Base-by-base conservation (phyloP, 2,888 invertebrate genomes). In the Alentia gelatinosa region DNA sequence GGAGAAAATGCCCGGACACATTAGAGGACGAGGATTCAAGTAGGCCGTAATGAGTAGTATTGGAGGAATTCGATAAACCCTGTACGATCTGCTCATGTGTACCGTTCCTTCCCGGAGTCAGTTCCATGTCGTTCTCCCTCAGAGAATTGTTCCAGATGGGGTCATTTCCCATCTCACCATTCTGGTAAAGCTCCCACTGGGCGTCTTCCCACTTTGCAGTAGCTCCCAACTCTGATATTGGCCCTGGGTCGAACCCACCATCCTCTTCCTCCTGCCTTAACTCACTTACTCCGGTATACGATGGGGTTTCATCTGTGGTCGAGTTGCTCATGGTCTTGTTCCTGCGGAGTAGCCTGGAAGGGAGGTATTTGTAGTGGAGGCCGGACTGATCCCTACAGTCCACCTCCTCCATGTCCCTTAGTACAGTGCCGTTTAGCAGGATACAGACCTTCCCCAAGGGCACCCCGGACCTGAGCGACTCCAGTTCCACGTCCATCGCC, bases 331-430 rank as follows among this genome's bases (percentile, higher is more conserved):
- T 47, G 33, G 86, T 50, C 15, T 33, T 33, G 86, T 86, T 86
- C 47, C 26, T 42, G 9, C 79, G 15, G 23, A 35, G 39, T n/a
- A 74, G 30, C 86, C 86, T 42, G 5, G 86, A 86, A 12, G 86
- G 86, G 3, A 86, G 47, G 30, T 86, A 86, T 26, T 86, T 86
- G 35, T 86, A 86, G 47, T 86, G 86, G 4, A 86, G 50, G 30
- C 86, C 86, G 9, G 86, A 26, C 30, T 86, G 42, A 19, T 15
- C 33, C 86, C 47, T 86, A 30, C 86, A 86, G 26, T 86, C 86
- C 5, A n/a, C 9, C 50, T 86, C 86, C 86, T 86, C 86, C 86
- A 86, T 86, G 47, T 86, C 86, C 86, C 47, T 86, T 15, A 86
- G 47, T 19, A 86, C 86, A 7, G 86, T 86, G 42, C 86, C 86